Percentiles rank a stretch among this genome's conserved stretches.
These are phyloP conservation scores for Plebejus melissa DNA, from an alignment of 2,888 invertebrate genomes.

Conservation along the genomic window DNA sequence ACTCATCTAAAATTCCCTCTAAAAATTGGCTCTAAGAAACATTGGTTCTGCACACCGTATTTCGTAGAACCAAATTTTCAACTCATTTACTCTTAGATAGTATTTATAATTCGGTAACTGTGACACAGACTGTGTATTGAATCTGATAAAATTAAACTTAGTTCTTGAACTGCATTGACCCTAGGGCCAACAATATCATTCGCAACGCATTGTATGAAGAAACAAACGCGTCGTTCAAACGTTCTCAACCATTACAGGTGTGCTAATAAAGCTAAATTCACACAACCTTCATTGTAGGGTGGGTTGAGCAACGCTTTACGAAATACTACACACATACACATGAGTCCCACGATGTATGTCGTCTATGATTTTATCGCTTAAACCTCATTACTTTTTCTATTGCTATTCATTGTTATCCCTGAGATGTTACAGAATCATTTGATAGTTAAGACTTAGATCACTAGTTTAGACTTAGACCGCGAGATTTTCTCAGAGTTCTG, in stretches of 20 bases:
- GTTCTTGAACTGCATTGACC: not conserved
- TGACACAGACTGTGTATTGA: not conserved
- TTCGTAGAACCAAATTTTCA: too few relatives aligned
- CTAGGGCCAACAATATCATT: constrained; percentile 11
- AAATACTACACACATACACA: constrained; percentile 45
- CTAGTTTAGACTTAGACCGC: too few relatives aligned
- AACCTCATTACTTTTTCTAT: constrained; percentile 36
- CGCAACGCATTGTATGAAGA: constrained; percentile 22
- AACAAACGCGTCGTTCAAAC: constrained; percentile 26
- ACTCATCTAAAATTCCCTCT: too few relatives aligned
- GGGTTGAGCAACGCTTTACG: constrained; percentile 48
- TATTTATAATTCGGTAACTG: not conserved
- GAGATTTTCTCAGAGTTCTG: too few relatives aligned
- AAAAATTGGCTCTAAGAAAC: too few relatives aligned
- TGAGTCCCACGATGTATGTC: constrained; percentile 47
- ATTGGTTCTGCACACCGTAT: too few relatives aligned
- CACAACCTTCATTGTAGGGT: constrained; percentile 33
- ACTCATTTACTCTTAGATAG: not conserved
- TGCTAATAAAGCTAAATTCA: constrained; percentile 30
- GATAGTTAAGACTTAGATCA: not conserved
- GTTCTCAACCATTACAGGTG: constrained; percentile 26
- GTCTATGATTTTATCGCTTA: constrained; percentile 47
- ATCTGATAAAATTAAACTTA: not conserved
- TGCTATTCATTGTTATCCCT: not conserved
- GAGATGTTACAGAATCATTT: not conserved